phyloP scores from a whole-genome alignment of 2,113 vertebrate species.

The Nanorana parkeri region DNA sequence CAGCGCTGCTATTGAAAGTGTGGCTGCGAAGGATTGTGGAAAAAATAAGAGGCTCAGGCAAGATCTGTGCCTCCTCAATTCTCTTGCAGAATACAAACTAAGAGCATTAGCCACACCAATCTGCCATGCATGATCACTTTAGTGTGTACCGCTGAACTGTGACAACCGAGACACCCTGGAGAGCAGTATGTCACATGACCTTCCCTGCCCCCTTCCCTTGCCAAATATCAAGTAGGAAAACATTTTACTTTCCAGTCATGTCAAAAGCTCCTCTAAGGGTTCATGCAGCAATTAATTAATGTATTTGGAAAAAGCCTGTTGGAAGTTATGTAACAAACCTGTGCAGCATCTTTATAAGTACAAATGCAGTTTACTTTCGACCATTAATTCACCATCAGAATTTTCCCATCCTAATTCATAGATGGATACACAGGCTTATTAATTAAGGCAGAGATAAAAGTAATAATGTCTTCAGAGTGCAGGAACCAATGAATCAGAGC shows the following conservation, averaged over 20 bases:
- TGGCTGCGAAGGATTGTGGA: background rate
- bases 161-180: background rate
- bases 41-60: background rate
- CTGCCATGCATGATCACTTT: conserved; percentile 4
- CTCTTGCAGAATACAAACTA: conserved; percentile 1
- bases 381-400: too few species aligned
- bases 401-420: too few species aligned
- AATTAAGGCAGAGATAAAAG: too few species aligned
- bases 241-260: background rate
- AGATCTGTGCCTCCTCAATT: background rate
- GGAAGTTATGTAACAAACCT: background rate
- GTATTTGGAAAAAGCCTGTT: background rate
- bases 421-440: too few species aligned
- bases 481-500: too few species aligned
- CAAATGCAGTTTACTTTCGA: too few species aligned
- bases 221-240: background rate
- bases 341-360: background rate
- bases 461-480: too few species aligned
- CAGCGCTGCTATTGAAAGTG: background rate
- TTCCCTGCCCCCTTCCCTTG: background rate
- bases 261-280: background rate
- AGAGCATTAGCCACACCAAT: conserved; percentile 7
- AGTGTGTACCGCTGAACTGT: background rate
- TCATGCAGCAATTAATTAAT: background rate
- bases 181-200: background rate